Evolutionary conservation across 2,888 invertebrate species (phyloP), one percentile per base, ranked within the genome.

Genomic region (Crossocerus cetratus): DNA sequence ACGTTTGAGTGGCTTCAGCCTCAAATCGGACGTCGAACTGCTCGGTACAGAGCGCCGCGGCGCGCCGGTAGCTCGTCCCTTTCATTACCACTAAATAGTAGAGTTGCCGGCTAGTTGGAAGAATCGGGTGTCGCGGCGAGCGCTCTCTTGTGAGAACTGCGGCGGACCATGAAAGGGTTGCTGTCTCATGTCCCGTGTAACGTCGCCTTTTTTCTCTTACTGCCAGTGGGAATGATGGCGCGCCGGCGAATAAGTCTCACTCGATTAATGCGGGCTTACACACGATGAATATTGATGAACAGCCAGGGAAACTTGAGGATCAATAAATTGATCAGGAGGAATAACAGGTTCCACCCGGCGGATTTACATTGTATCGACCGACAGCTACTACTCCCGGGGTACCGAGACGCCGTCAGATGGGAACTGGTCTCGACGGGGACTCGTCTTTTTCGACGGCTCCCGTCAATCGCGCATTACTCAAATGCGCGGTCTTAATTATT

Each of bases 281-380:
- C 22, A 21, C 55, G 65, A 65, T 59, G 61, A 74, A 65, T 72
- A 67, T 61, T 23, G 63, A 70, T 58, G 60, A 62, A 49, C 55
- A 55, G 59, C 43, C 16, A 11, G 43, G 43, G 13, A 14, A 59
- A 42, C 60, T 53, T 8, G 0, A 11, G n/a, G 64, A 32, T 71
- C 62, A 61, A 72, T 63, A 55, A 59, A 73, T 72, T 23, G 62
- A 73, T 42, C 21, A 8, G 23, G 23, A 44, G 60, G 57, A 60
- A 54, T 18, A 21, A 65, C 64, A 20, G 44, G 43, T 55, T 60
- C 16, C 21, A 57, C 63, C 49, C 22, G 5, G 56, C 55, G 43
- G 63, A 74, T 74, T 74, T 63, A 20, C 57, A 55, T 59, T 22
- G 22, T 42, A 8, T 23, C 16, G 8, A 5, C 32, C 32, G 11